Evolutionary conservation across 2,113 vertebrate genomes (phyloP), one percentile per base, ranked within the genome.

Genomic region (Oenanthe melanoleuca): DNA sequence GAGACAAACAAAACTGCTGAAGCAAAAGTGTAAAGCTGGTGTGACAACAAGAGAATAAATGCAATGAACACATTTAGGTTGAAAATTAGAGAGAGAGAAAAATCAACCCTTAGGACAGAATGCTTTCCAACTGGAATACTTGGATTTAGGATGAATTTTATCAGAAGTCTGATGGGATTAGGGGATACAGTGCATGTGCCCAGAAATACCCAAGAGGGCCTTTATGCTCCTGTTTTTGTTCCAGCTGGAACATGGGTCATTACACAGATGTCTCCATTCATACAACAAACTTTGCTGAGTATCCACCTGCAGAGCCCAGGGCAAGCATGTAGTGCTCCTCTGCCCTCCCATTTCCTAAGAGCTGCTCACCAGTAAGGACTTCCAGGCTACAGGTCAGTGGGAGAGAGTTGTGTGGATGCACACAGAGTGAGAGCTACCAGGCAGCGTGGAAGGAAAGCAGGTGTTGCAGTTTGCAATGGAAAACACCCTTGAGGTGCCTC

Each of bases 1-100:
- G 86, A 97, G 96, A 94, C 92, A 96, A 95, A 96, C 90, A 95
- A 92, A 94, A 95, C 80, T 92, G 90, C 92, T 93, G 90, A 92
- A 92, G 92, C 82, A 90, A 86, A 95, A 93, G 71, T 66, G 77
- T 77, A 93, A 88, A 61, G 82, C 88, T 93, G 86, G 71, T 80
- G 92, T 3, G 2, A 95, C 67, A 92, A 56, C 34, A 89, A 33
- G 59, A 86, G 82, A 90, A 88, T 67, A 79, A 91, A 86, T 37
- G 50, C 44, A 57, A 26, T 83, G 86, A 90, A 93, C 28, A 47
- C 21, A 70, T 73, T 93, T 20, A 57, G 64, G 29, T 6, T 84
- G 77, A 89, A 80, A 92, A 86, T 73, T 26, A 86, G 52, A 80
- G 25, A 18, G 19, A 18, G 9, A 47, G 21, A 10, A 33, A 63